Evolutionary conservation across 1,140 invertebrate genomes (phyloP).

Genomic region (Arion vulgaris): DNA sequence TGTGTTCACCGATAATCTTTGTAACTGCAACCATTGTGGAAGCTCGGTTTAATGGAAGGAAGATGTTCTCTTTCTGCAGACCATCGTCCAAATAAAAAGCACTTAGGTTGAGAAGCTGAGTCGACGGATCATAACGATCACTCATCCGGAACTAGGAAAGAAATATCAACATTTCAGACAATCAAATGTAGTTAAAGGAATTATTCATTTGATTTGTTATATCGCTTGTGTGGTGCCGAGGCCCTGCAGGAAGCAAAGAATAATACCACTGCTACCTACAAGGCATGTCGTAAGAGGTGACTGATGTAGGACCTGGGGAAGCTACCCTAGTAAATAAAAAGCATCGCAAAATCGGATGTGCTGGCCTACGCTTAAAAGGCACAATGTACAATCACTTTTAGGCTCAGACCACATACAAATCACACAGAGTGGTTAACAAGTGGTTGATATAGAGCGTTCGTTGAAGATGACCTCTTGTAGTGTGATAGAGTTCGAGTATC

Average conservation of each 20-base stretch:
- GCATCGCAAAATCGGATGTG: too few species aligned
- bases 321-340: too few species aligned
- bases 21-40: constrained; percentile 27
- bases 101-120: constrained; percentile 35
- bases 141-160: constrained; percentile 25
- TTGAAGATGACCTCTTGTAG: not conserved
- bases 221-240: too few species aligned
- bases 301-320: too few species aligned
- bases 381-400: too few species aligned
- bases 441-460: too few species aligned
- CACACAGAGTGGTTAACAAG: too few species aligned
- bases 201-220: not conserved
- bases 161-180: not conserved
- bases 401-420: too few species aligned
- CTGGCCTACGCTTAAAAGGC: too few species aligned
- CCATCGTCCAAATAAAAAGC: constrained; percentile 9
- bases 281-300: too few species aligned
- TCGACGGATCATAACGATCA: constrained; percentile 32
- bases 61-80: constrained; percentile 20
- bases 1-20: constrained; percentile 35
- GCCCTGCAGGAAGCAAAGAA: too few species aligned
- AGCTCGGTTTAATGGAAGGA: constrained; percentile 19
- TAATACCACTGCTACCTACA: too few species aligned
- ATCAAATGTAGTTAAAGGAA: not conserved
- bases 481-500: not conserved